Percentiles rank a stretch among this genome's conserved stretches.
These are phyloP conservation scores for Pachydiplax longipennis DNA, from an alignment of 2,888 invertebrate genomes.

Conservation along the genomic window DNA sequence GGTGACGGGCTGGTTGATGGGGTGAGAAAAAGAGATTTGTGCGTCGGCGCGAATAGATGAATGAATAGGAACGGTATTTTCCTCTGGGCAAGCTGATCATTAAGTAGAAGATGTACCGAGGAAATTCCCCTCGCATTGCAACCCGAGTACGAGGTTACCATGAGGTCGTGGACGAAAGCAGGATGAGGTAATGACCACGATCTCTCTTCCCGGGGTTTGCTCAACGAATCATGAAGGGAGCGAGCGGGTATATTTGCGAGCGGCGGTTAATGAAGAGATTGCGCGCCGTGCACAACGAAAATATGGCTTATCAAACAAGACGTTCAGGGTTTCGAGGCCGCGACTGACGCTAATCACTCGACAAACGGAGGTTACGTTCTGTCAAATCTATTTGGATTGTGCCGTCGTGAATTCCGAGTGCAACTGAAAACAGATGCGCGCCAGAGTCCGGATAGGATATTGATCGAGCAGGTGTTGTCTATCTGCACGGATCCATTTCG, in stretches of 20 bases:
- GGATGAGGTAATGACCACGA: background rate
- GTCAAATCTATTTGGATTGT: background rate
- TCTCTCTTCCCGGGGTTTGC: background rate
- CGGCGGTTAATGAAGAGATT: background rate
- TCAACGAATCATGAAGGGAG: background rate
- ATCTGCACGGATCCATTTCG: background rate
- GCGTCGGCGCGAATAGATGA: background rate
- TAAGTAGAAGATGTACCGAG: background rate
- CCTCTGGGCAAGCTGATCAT: background rate
- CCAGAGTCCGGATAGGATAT: background rate
- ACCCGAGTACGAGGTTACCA: background rate
- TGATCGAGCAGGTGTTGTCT: background rate
- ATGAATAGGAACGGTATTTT: background rate
- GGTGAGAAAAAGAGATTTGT: background rate
- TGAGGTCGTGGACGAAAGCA: background rate
- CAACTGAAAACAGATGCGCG: background rate
- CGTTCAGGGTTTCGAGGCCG: background rate
- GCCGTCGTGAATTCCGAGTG: background rate
- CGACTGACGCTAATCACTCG: background rate
- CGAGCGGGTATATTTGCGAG: background rate
- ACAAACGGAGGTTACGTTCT: background rate
- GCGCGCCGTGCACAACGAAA: background rate
- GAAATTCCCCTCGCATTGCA: background rate
- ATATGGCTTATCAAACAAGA: background rate
- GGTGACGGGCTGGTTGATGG: background rate